Conservation (phyloP, 92 coral and sea anemone species). For the Palythoa grandis region DNA sequence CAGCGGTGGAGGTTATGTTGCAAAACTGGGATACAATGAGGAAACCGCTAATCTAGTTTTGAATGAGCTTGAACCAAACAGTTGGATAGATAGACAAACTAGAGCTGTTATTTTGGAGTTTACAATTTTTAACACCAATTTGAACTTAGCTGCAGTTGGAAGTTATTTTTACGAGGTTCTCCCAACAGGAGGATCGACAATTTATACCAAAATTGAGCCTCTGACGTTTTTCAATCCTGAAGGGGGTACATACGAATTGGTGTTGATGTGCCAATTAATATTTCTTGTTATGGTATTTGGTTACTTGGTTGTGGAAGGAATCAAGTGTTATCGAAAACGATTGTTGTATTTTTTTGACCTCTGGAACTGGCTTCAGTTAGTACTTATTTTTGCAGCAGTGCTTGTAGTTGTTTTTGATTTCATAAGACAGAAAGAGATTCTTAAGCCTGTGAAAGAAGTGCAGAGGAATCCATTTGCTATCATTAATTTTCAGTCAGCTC, state of each 20-base stretch:
- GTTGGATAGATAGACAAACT: conserved; percentile 61
- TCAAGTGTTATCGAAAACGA: conserved; percentile 36
- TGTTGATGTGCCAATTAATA: conserved; percentile 4
- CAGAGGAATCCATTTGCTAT: conserved; percentile 45
- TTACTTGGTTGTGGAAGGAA: conserved; percentile 43
- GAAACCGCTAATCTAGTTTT: too few relatives aligned
- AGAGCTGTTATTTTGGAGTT: conserved; percentile 54
- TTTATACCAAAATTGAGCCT: not conserved
- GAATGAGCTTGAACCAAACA: conserved; percentile 27
- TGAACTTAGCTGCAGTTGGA: conserved; percentile 14
- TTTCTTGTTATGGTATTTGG: conserved; percentile 49
- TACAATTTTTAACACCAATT: conserved; percentile 34
- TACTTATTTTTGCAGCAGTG: conserved; percentile 32
- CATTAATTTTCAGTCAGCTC: conserved; percentile 37
- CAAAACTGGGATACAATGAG: conserved; percentile 48
- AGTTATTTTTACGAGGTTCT: conserved; percentile 50
- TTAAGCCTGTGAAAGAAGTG: conserved; percentile 11
- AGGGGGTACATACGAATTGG: not conserved
- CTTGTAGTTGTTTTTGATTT: conserved; percentile 25
- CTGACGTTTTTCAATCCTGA: not conserved
- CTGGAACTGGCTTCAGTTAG: conserved; percentile 56
- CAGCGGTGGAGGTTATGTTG: conserved; percentile 50
- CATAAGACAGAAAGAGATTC: conserved; percentile 22
- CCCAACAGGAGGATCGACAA: conserved; percentile 40
- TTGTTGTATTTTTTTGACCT: conserved; percentile 3